A percentile compares a stretch with the other conserved stretches of the same genome.
Evolutionary conservation across 2,797 vertebrate species (phyloP).

Genomic region (Acipenser oxyrinchus): DNA sequence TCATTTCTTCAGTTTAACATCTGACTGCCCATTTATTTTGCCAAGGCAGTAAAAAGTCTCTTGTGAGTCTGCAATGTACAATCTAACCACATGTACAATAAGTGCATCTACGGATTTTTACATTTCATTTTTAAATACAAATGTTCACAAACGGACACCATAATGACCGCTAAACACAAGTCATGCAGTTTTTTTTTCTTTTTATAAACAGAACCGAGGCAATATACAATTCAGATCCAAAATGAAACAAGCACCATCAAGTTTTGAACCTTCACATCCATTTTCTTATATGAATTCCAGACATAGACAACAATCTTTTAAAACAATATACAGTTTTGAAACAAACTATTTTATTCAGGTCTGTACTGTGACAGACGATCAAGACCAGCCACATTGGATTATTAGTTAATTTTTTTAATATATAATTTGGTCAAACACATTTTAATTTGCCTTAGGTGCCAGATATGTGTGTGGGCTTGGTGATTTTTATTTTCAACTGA

Average conservation of each 20-base stretch:
- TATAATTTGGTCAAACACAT: too few relatives aligned
- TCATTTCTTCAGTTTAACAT: conserved; percentile 59
- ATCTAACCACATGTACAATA: conserved; percentile 86
- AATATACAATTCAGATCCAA: conserved; percentile 90
- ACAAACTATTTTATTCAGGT: conserved; percentile 53
- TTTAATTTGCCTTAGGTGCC: too few relatives aligned
- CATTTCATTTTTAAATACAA: conserved; percentile 73
- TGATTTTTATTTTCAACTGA: too few relatives aligned
- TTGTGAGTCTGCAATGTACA: conserved; percentile 69
- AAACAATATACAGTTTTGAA: conserved; percentile 80
- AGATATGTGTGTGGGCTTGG: too few relatives aligned
- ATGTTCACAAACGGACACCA: conserved; percentile 90
- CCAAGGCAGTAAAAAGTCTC: conserved; percentile 66
- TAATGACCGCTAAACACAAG: conserved; percentile 89
- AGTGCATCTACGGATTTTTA: conserved; percentile 88
- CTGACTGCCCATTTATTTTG: conserved; percentile 53
- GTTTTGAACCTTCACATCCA: conserved; percentile 58
- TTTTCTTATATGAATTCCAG: conserved; percentile 62
- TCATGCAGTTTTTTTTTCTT: conserved; percentile 80
- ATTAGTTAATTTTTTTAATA: too few relatives aligned
- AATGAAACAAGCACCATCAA: conserved; percentile 81
- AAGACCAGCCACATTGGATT: conserved; percentile 48
- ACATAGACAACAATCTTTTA: conserved; percentile 66
- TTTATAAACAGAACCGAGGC: conserved; percentile 92
- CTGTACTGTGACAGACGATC: conserved; percentile 65